Conservation (phyloP, 2,797 vertebrate species). For the Siniperca obscura region DNA sequence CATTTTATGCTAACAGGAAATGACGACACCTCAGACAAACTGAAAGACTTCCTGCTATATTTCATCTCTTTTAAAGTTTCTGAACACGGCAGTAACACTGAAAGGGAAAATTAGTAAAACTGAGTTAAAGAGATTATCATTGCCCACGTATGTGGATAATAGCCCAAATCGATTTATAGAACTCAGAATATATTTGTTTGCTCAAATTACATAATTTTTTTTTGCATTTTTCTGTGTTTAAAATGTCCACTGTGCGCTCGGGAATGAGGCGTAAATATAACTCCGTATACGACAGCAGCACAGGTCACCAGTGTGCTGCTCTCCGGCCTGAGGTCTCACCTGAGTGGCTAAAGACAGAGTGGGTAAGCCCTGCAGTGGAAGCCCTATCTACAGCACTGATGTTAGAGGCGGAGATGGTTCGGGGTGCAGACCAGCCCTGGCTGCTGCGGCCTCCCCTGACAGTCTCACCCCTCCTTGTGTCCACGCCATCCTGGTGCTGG, state of each 20-base stretch:
- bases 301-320: background rate
- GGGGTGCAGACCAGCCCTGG: slow-evolving; percentile 63
- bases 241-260: background rate
- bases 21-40: too few species aligned
- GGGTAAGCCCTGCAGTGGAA: slow-evolving; percentile 46
- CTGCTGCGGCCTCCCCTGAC: slow-evolving; percentile 81
- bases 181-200: background rate
- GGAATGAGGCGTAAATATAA: background rate
- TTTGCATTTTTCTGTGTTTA: background rate
- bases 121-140: background rate
- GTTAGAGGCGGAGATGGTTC: slow-evolving; percentile 44
- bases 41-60: too few species aligned
- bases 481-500: slow-evolving; percentile 86
- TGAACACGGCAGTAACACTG: too few species aligned
- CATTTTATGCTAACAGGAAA: too few species aligned
- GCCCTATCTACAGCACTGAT: slow-evolving; percentile 58
- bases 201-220: background rate
- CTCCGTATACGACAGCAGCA: background rate
- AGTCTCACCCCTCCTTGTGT: slow-evolving; percentile 89
- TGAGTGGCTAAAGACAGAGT: slow-evolving; percentile 60
- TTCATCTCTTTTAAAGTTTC: too few species aligned
- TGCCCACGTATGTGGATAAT: background rate
- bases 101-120: too few species aligned
- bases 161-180: background rate
- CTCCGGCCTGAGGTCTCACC: slow-evolving; percentile 57